A percentile compares a stretch with the other conserved stretches of the same genome.
Evolutionary conservation across 2,888 invertebrate genomes (phyloP).

Genomic region (Hirtodrosophila trivittata): DNA sequence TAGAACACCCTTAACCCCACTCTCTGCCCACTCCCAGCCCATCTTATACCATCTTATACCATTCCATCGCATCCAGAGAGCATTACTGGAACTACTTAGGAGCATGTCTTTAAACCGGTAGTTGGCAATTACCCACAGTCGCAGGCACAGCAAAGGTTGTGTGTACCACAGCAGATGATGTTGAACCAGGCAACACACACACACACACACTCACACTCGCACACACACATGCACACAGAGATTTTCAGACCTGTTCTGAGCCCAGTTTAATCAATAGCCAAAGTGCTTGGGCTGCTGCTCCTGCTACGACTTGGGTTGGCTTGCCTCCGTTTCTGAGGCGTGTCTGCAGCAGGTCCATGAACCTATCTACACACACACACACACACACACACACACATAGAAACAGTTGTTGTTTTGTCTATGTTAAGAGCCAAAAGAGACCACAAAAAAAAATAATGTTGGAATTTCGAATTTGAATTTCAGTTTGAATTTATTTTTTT

Average conservation of each 20-base stretch:
- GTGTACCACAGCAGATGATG: slow-evolving; percentile 64
- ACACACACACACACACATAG: slow-evolving; percentile 30
- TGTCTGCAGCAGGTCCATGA: slow-evolving; percentile 77
- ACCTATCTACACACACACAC: slow-evolving; percentile 60
- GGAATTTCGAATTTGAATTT: slow-evolving; percentile 74
- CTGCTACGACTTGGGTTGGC: slow-evolving; percentile 56
- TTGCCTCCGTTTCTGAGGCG: slow-evolving; percentile 60
- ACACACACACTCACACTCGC: slow-evolving; percentile 21
- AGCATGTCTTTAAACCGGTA: slow-evolving; percentile 72
- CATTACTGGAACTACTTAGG: slow-evolving; percentile 37
- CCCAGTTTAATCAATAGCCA: slow-evolving; percentile 74
- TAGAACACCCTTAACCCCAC: slow-evolving; percentile 9
- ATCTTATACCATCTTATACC: background rate
- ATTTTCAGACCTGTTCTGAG: slow-evolving; percentile 76
- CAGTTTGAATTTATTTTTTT: slow-evolving; percentile 51
- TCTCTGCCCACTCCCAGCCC: too few species aligned
- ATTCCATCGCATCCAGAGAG: slow-evolving; percentile 3
- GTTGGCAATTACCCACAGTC: slow-evolving; percentile 69
- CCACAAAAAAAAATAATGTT: slow-evolving; percentile 44
- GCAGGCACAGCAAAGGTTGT: slow-evolving; percentile 56
- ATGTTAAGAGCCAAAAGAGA: slow-evolving; percentile 43
- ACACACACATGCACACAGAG: slow-evolving; percentile 20
- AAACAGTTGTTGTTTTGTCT: slow-evolving; percentile 50
- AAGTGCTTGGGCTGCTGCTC: slow-evolving; percentile 56
- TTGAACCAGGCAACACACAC: slow-evolving; percentile 40